Conservation (phyloP, 2,113 vertebrate genomes). For the Speoplatyrhinus poulsoni region DNA sequence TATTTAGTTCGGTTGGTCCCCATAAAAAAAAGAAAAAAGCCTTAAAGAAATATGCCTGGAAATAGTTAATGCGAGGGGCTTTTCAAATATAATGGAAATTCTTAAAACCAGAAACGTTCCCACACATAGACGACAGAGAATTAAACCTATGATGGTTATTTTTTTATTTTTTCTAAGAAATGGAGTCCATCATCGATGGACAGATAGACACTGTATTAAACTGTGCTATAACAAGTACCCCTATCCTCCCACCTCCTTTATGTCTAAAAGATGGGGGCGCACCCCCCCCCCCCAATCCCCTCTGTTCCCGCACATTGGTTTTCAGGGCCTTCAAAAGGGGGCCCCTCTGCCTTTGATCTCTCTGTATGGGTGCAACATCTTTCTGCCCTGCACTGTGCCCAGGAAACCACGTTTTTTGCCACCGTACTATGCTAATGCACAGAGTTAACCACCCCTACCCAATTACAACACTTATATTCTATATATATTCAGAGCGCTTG, state of each 20-base stretch:
- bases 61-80: constrained; percentile 55
- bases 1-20: constrained; percentile 60
- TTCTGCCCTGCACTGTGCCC: constrained; percentile 73
- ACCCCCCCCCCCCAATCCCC: constrained; percentile 51
- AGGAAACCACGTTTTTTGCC: constrained; percentile 71
- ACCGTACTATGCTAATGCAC: constrained; percentile 70
- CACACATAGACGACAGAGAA: constrained; percentile 52
- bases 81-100: constrained; percentile 61
- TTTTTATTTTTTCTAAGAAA: constrained; percentile 58
- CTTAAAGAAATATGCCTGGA: constrained; percentile 33
- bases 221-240: constrained; percentile 68
- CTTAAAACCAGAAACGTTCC: constrained; percentile 63
- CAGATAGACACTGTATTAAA: constrained; percentile 62
- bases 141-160: constrained; percentile 28
- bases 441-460: constrained; percentile 68
- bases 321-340: constrained; percentile 92
- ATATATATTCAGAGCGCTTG: background rate
- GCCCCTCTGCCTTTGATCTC: constrained; percentile 93
- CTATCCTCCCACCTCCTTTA: constrained; percentile 64
- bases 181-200: constrained; percentile 52
- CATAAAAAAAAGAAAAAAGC: constrained; percentile 31
- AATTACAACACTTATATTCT: constrained; percentile 73
- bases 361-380: constrained; percentile 81
- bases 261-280: constrained; percentile 69
- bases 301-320: constrained; percentile 84